These are phyloP conservation scores for Charina bottae DNA, from an alignment of 2,113 vertebrate genomes.

Conservation along the genomic window DNA sequence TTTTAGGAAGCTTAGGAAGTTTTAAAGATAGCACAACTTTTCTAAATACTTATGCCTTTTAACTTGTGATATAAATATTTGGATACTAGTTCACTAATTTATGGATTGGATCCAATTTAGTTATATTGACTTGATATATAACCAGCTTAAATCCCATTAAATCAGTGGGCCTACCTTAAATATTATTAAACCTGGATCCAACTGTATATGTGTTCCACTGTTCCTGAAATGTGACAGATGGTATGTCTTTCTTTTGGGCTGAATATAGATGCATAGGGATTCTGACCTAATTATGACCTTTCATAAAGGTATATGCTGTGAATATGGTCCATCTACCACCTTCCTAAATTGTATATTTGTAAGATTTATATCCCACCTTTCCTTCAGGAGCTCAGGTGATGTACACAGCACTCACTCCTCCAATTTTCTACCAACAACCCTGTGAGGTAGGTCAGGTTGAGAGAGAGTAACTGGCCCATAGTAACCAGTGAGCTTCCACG, in stretches of 20 bases:
- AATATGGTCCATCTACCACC: no score
- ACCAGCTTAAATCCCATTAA: not conserved
- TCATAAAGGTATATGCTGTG: not conserved
- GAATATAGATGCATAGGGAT: not conserved
- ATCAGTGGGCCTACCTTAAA: not conserved
- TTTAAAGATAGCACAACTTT: not conserved
- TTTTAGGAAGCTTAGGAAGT: not conserved
- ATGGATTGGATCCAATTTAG: not conserved
- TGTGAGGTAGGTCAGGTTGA: not conserved
- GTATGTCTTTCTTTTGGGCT: not conserved
- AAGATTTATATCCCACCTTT: not conserved
- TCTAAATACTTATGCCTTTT: not conserved
- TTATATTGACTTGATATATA: not conserved
- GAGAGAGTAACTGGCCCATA: not conserved
- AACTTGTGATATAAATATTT: not conserved
- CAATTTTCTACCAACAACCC: not conserved
- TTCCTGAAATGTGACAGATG: not conserved
- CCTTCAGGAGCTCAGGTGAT: not conserved
- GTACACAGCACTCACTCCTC: not conserved
- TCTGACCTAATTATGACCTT: not conserved
- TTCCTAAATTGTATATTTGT: not conserved
- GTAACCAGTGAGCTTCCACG: not conserved
- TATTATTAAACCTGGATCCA: not conserved
- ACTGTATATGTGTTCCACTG: not conserved
- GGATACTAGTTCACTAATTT: not conserved